Base-by-base conservation (phyloP, 2,888 invertebrate species). In the Calameuta pallipes region DNA sequence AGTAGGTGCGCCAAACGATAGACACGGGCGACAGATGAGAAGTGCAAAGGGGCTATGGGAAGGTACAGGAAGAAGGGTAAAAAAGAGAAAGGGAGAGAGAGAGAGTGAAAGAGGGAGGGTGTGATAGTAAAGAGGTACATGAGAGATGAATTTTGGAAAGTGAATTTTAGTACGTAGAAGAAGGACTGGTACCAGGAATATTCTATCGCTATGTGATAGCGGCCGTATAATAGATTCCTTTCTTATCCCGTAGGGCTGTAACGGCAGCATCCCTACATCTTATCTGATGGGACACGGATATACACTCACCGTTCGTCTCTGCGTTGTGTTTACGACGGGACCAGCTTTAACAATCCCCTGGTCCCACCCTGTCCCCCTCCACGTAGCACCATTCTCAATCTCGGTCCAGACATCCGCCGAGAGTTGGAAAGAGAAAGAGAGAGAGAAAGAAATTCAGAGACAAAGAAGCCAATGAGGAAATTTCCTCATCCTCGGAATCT, bases 81-180 rank as follows among this genome's bases (percentile, higher is more conserved):
- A 15, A 41, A 4, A 41, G 13, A 37, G 37, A 35, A 11, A 41
- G 13, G 15, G 37, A 37, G 4, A 37, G 37, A 13, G 11, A 36
- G 36, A 36, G 36, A 12, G 36, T 3, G 12, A 36, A 3, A 36
- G 36, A 12, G 35, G 11, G 1, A 12, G 9, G 9, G 23, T 23
- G 23, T 23, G 56, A 9, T 23, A 23, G 41, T 41, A 23, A 41
- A 41, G 41, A 41, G 41, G 41, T 41, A 41, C 41, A 23, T 0
- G 71, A 82, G 83, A 83, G 82, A 83, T 80, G 31, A 73, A 75
- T 83, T 84, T 85, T 76, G 82, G 83, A 82, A 82, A 87, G 86
- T 83, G 85, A 85, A 84, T 86, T 84, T 85, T 77, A 79, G 82
- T 82, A 83, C 81, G 83, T 81, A 82, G 80, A 81, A 78, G 75